phyloP scores from a whole-genome alignment of 1,140 invertebrate genomes.

The Neodiprion virginianus region DNA sequence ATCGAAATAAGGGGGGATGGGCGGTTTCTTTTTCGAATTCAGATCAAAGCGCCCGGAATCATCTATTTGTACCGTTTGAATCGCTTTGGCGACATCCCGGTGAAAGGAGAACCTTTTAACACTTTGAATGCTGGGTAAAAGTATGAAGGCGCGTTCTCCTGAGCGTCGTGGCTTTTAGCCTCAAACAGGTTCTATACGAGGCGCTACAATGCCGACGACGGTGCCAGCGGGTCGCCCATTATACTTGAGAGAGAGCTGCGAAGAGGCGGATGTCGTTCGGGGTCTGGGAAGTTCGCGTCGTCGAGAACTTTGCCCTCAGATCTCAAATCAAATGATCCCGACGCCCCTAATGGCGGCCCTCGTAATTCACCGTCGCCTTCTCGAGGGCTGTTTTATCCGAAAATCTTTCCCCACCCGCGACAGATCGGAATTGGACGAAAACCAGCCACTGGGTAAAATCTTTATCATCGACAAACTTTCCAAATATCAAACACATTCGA shows the following conservation, averaged over 20 bases:
- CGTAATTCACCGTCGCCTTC: no score
- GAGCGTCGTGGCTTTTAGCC: constrained; percentile 46
- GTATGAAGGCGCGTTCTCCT: constrained; percentile 40
- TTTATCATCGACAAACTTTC: no score
- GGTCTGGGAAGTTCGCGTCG: not conserved
- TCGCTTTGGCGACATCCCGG: constrained; percentile 43
- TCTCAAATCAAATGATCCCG: not conserved
- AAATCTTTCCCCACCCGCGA: no score
- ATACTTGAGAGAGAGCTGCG: constrained; percentile 34
- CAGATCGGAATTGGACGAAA: no score
- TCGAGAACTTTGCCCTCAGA: constrained; percentile 1
- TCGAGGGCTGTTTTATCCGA: no score
- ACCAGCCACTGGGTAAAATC: no score
- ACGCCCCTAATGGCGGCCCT: no score
- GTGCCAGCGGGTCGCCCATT: constrained; percentile 44
- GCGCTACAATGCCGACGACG: not conserved
- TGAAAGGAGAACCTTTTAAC: constrained; percentile 51
- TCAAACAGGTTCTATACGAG: constrained; percentile 39
- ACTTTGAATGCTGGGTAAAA: constrained; percentile 49
- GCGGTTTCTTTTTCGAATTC: no score
- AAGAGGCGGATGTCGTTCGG: not conserved
- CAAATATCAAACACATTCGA: no score
- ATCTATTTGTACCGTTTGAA: constrained; percentile 52
- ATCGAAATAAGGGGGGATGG: no score
- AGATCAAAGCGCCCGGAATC: not conserved